Evolutionary conservation across 2,888 invertebrate species (phyloP).

Genomic region (Osmoderma eremita): DNA sequence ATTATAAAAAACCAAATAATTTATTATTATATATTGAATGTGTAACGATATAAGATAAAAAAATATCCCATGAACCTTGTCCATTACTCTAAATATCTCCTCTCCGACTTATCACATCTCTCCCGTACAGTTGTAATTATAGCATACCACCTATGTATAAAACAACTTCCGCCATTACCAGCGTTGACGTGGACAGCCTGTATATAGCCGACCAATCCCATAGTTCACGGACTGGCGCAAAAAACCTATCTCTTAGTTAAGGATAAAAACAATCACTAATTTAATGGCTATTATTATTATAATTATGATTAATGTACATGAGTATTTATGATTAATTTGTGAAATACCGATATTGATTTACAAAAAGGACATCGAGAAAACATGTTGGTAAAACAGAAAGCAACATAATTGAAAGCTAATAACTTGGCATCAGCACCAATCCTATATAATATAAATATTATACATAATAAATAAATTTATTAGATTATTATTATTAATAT

Average conservation of each 20-base stretch:
- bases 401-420: conserved; percentile 45
- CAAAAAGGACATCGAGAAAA: conserved; percentile 13
- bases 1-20: conserved; percentile 65
- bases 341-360: conserved; percentile 10
- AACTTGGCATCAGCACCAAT: conserved; percentile 63
- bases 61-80: conserved; percentile 14
- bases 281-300: conserved; percentile 61
- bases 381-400: conserved; percentile 31
- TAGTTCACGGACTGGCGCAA: conserved; percentile 44
- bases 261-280: conserved; percentile 68
- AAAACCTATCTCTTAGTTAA: conserved; percentile 57
- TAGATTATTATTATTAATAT: conserved; percentile 58
- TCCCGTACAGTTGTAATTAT: conserved; percentile 44
- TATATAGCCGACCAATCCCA: conserved; percentile 63
- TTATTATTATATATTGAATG: conserved; percentile 60
- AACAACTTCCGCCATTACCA: conserved; percentile 62
- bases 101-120: conserved; percentile 52
- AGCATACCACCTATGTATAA: conserved; percentile 50
- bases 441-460: conserved; percentile 55
- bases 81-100: conserved; percentile 43
- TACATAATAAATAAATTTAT: conserved; percentile 41
- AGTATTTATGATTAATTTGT: conserved; percentile 51
- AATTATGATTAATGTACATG: conserved; percentile 51
- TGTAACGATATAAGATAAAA: conserved; percentile 45
- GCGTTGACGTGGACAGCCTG: conserved; percentile 55